phyloP scores from a whole-genome alignment of 2,113 vertebrate genomes.

The Cynopterus brachyotis region DNA sequence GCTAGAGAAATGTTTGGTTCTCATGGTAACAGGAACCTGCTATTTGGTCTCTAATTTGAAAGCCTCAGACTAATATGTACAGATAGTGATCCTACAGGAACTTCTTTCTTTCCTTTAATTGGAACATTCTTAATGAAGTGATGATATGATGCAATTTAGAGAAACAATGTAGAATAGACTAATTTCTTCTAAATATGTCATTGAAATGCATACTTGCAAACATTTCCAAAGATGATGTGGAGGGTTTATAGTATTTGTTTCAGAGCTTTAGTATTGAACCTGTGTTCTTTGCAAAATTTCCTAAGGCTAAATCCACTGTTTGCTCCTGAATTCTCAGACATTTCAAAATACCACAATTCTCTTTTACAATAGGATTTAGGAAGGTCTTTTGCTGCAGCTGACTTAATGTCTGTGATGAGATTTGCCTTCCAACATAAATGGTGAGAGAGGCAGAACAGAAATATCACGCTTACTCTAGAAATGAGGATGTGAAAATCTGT shows the following conservation, averaged over 20 bases:
- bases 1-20: conserved; percentile 79
- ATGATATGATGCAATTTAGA: conserved; percentile 52
- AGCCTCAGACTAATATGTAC: conserved; percentile 43
- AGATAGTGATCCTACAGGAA: conserved; percentile 70
- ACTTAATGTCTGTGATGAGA: not conserved
- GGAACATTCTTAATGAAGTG: conserved; percentile 74
- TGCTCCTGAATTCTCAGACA: not conserved
- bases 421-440: not conserved
- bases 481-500: not conserved
- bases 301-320: not conserved
- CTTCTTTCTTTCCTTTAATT: conserved; percentile 70
- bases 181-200: conserved; percentile 69
- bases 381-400: not conserved
- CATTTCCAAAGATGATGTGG: not conserved
- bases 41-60: conserved; percentile 77
- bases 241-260: not conserved
- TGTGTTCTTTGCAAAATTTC: not conserved
- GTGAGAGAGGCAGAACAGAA: not conserved
- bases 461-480: not conserved
- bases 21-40: conserved; percentile 82
- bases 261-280: not conserved
- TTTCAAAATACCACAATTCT: not conserved
- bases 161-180: conserved; percentile 67
- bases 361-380: not conserved
- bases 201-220: conserved; percentile 33